Evolutionary conservation across 2,113 vertebrate genomes (phyloP).

Genomic region (Centropristis striata): DNA sequence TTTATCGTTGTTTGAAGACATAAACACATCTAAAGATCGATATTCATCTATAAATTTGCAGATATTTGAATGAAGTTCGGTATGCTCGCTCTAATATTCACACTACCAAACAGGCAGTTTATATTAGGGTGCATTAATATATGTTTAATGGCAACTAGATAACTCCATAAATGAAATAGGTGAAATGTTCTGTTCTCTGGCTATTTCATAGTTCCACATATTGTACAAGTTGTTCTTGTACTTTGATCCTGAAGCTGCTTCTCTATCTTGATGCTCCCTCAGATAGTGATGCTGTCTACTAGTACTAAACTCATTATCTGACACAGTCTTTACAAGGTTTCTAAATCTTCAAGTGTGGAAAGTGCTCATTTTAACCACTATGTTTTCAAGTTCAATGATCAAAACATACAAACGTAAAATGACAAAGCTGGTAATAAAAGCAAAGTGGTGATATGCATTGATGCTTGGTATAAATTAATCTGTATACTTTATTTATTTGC

Average conservation of each 20-base stretch:
- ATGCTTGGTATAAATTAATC: too few relatives aligned
- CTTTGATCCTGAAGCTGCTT: constrained; percentile 46
- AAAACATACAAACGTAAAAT: too few relatives aligned
- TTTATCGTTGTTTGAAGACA: neutral
- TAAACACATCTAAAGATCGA: too few relatives aligned
- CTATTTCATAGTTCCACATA: neutral
- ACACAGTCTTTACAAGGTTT: neutral
- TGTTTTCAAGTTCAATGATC: too few relatives aligned
- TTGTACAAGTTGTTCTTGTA: constrained; percentile 21
- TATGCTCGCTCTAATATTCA: neutral
- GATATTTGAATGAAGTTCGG: neutral
- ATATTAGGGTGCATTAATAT: neutral
- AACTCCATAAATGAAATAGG: neutral
- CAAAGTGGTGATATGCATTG: too few relatives aligned
- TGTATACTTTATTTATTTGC: too few relatives aligned
- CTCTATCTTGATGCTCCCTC: constrained; percentile 37
- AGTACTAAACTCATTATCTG: neutral
- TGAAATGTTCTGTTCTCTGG: too few relatives aligned
- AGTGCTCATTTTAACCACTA: too few relatives aligned
- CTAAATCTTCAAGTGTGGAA: too few relatives aligned
- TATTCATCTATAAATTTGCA: neutral
- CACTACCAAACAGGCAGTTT: neutral
- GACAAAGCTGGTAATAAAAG: too few relatives aligned
- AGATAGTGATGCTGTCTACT: neutral
- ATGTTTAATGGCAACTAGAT: neutral